Evolutionary conservation across 2,888 invertebrate species (phyloP), one percentile per base, ranked within the genome.

Genomic region (Brachynemurus nebulosus): DNA sequence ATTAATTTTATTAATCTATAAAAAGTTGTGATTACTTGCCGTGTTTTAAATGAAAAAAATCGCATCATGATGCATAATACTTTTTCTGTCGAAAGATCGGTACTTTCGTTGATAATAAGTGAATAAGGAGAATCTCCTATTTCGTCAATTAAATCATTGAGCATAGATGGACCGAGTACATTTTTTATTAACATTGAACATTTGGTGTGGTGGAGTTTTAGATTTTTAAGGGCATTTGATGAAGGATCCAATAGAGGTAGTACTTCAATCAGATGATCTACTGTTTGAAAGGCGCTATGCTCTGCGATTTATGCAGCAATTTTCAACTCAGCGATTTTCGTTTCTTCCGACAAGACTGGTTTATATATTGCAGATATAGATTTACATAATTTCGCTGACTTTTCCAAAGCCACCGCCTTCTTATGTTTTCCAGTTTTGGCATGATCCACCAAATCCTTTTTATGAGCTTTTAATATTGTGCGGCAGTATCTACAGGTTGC

Each of bases 71-170:
- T 21, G 20, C 53, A 27, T 27, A 27, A 27, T n/a, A 27, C 27
- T 30, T 45, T 42, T n/a, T 18, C 11, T 6, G 36, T 41, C 5
- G 19, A 19, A 16, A 45, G 35, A 35, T 45, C 41, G 5, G 45
- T 45, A 14, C 20, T 40, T 41, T 45, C 40, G 16, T 45, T 36
- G 8, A 45, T 35, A 17, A 45, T 41, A 11, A 45, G 45, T 0
- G 57, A 58, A 18, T 52, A 57, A 8, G 52, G 48, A 42, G 37
- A 53, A 48, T 57, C 45, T 37, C 53, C 54, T 14, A 58, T 50
- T 9, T 59, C 56, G 46, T 53, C 48, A n/a, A 57, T 44, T 21
- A 58, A 49, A 20, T 48, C 53, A 44, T 54, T 21, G 2, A 57
- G 44, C 48, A 59, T 52, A 11, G 48, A 53, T 43, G 55, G 57